A percentile compares a stretch with the other conserved stretches of the same genome.
Conservation (phyloP, 2,113 vertebrate species). For the Amia ocellicauda region DNA sequence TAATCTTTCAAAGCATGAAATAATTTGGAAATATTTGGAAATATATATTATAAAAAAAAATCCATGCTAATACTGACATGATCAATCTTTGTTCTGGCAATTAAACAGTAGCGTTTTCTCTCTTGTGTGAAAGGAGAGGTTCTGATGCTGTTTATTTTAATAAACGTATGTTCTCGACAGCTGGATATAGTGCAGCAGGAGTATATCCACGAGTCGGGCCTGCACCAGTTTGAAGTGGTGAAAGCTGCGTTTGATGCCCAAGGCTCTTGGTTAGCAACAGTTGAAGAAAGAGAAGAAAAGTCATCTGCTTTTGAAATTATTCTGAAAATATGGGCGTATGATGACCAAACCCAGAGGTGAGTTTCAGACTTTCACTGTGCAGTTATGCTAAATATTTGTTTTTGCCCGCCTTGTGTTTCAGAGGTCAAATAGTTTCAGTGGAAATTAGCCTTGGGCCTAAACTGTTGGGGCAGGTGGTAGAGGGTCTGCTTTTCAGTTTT, state of each 20-base stretch:
- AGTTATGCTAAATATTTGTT: no score
- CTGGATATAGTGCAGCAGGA: conserved; percentile 94
- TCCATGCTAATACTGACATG: no score
- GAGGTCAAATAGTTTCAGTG: no score
- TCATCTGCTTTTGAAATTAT: conserved; percentile 69
- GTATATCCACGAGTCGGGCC: conserved; percentile 73
- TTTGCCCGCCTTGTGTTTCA: no score
- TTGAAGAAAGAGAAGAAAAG: conserved; percentile 77
- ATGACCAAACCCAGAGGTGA: conserved; percentile 81
- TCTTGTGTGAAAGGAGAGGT: no score
- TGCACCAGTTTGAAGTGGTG: conserved; percentile 79
- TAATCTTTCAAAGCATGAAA: no score
- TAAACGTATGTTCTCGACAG: conserved; percentile 47
- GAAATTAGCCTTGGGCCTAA: no score
- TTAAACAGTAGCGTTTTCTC: no score
- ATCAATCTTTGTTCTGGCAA: no score
- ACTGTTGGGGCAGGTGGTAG: no score
- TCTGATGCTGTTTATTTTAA: background rate
- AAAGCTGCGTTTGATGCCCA: conserved; percentile 67
- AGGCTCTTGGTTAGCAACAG: conserved; percentile 85
- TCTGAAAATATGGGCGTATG: conserved; percentile 84
- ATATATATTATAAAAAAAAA: no score
- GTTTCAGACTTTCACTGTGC: background rate
- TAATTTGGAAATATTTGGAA: background rate
- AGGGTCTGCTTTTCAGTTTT: no score